phyloP scores from a whole-genome alignment of 1,140 invertebrate genomes.

The Hydropsyche tenuis region DNA sequence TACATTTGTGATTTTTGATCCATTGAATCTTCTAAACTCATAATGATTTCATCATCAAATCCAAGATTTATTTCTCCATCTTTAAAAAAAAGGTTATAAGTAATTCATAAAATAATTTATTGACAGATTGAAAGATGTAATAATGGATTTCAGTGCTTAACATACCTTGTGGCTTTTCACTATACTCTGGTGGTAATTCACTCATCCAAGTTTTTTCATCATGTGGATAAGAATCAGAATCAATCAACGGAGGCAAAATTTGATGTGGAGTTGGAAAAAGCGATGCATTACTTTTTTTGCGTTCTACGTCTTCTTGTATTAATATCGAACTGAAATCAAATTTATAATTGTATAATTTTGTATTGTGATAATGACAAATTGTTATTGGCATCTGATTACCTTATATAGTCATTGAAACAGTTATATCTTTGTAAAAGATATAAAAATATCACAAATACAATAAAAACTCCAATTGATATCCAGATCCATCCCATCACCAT shows the following conservation, averaged over 20 bases:
- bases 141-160: neutral
- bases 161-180: neutral
- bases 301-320: constrained; percentile 31
- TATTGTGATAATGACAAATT: neutral
- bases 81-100: neutral
- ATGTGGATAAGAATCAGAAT: constrained; percentile 27
- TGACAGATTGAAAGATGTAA: neutral
- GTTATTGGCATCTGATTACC: constrained; percentile 30
- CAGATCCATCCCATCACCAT: constrained; percentile 38
- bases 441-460: constrained; percentile 31
- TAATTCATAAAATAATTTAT: neutral
- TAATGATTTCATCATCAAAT: constrained; percentile 12
- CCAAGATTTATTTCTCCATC: constrained; percentile 10
- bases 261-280: constrained; percentile 44
- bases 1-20: neutral
- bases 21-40: neutral
- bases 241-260: constrained; percentile 38
- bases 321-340: constrained; percentile 1
- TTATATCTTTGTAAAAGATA: constrained; percentile 32
- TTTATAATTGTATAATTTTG: neutral
- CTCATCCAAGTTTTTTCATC: constrained; percentile 33
- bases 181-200: constrained; percentile 23
- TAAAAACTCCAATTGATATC: constrained; percentile 30
- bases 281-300: constrained; percentile 38
- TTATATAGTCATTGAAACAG: constrained; percentile 33